Evolutionary conservation across 1,140 invertebrate genomes (phyloP).

Genomic region (Drosophila funebris): DNA sequence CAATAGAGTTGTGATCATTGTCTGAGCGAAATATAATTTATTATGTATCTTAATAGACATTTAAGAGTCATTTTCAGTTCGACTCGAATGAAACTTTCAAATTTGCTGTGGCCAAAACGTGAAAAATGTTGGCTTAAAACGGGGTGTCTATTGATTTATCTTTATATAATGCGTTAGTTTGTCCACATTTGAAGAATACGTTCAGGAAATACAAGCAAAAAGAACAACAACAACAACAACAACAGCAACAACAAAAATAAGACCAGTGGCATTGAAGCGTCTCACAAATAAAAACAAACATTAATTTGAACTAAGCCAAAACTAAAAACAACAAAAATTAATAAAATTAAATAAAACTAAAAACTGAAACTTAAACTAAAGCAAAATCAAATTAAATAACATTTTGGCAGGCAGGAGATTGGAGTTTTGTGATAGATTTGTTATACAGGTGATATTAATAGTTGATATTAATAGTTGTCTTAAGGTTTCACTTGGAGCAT

Average conservation of each 20-base stretch:
- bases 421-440: conserved; percentile 57
- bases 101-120: background rate
- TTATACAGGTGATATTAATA: conserved; percentile 52
- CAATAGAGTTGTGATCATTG: background rate
- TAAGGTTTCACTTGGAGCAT: conserved; percentile 23
- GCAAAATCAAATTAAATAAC: conserved; percentile 51
- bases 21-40: conserved; percentile 6
- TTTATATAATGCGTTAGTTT: conserved; percentile 34
- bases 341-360: conserved; percentile 5
- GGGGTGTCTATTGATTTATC: conserved; percentile 25
- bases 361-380: conserved; percentile 31
- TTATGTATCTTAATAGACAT: conserved; percentile 2
- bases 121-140: background rate
- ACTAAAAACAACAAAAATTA: conserved; percentile 7
- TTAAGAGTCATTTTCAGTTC: conserved; percentile 13
- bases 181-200: conserved; percentile 22
- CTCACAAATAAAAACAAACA: conserved; percentile 61
- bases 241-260: conserved; percentile 43
- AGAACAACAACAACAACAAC: conserved; percentile 5
- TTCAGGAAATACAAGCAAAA: conserved; percentile 53
- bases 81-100: conserved; percentile 22
- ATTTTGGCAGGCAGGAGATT: conserved; percentile 28
- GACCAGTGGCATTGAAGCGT: conserved; percentile 71
- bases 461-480: too few species aligned
- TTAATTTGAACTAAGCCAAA: conserved; percentile 55